These are phyloP conservation scores for Harpalus rufipes DNA, from an alignment of 2,888 invertebrate species.

Conservation along the genomic window DNA sequence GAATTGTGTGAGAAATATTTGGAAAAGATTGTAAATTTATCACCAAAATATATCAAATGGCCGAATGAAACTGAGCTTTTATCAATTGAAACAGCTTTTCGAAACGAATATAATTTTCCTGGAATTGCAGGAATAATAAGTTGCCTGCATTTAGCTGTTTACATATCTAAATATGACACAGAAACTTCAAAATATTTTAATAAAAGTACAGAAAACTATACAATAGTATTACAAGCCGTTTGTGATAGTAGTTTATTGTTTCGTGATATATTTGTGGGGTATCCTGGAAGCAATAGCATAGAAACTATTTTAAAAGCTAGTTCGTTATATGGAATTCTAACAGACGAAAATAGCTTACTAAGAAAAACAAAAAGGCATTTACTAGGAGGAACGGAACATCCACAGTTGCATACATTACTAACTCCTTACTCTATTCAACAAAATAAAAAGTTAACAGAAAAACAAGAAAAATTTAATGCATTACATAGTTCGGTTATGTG, in stretches of 20 bases:
- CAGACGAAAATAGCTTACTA: conserved; percentile 67
- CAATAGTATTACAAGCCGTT: conserved; percentile 71
- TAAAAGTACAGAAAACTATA: conserved; percentile 68
- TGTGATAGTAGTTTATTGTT: conserved; percentile 70
- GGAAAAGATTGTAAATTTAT: conserved; percentile 68
- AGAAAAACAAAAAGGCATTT: conserved; percentile 68
- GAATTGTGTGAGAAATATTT: conserved; percentile 68
- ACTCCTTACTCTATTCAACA: conserved; percentile 68
- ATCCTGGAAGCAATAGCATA: conserved; percentile 70
- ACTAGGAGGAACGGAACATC: conserved; percentile 71
- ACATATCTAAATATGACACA: conserved; percentile 60
- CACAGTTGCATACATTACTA: conserved; percentile 69
- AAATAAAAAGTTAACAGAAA: conserved; percentile 55
- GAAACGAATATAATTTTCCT: conserved; percentile 68
- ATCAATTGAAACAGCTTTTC: conserved; percentile 68
- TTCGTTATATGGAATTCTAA: conserved; percentile 68
- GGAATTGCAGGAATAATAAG: conserved; percentile 70
- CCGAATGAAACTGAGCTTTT: conserved; percentile 68
- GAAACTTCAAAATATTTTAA: conserved; percentile 68
- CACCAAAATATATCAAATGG: conserved; percentile 69
- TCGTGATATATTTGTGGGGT: conserved; percentile 70
- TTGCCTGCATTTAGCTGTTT: conserved; percentile 69
- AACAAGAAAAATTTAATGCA: conserved; percentile 69
- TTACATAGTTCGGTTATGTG: conserved; percentile 69
- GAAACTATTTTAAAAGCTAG: conserved; percentile 69